Evolutionary conservation across 2,888 invertebrate genomes (phyloP), one percentile per base, ranked within the genome.

Genomic region (Cataglyphis rosenhaueri): DNA sequence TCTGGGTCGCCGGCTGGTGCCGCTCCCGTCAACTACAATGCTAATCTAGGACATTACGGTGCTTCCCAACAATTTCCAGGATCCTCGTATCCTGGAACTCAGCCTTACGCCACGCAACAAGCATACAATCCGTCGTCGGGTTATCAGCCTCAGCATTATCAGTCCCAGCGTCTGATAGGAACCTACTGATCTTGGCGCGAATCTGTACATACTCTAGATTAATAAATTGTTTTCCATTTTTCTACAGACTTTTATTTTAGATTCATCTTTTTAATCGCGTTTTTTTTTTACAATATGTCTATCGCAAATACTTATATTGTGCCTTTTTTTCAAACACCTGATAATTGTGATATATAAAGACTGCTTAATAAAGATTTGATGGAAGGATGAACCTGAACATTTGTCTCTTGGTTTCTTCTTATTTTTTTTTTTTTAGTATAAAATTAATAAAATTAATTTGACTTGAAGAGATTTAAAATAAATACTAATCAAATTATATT

Each of bases 181-280:
- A 62, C 81, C 25, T 93, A 92, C 85, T 93, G 89, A 90, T 81
- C 55, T 12, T 61, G 71, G 48, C 62, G 12, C 29, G 21, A 88
- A 88, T 88, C 88, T 94, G 94, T 94, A 94, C 90, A 94, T 94
- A 94, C 90, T 93, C 90, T 94, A 94, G 94, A 91, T 89, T 90
- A 93, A 94, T 94, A 94, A 94, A 94, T 94, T 94, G 87, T 91
- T 92, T 92, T 92, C 92, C 88, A n/a, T n/a, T 91, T 92, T 92
- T 91, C 83, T 90, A 92, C 84, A 82, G 89, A 89, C 83, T 55
- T 66, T 52, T n/a, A n/a, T 52, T 52, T 52, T 52, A 52, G n/a
- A 52, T 52, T 52, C 52, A 52, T n/a, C n/a, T 52, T 52, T 52
- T n/a, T 52, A 52, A 25, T 25, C 12, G 10, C n/a, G 12, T 38